Base-by-base conservation (phyloP, 2,113 vertebrate genomes). In the Pluvialis apricaria region DNA sequence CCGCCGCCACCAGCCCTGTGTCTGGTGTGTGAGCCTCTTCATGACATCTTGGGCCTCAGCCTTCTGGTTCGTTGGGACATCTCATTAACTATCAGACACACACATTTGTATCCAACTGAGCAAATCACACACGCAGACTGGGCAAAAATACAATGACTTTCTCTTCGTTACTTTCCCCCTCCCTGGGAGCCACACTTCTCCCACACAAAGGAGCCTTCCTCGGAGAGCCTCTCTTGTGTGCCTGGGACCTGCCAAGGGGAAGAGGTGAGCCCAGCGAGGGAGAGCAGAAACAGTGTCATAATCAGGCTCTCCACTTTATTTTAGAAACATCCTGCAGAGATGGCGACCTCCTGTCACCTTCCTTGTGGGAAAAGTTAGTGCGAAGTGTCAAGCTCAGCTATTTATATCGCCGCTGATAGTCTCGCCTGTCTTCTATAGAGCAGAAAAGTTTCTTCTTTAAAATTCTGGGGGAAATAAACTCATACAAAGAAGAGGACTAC, bases 391-490 rank as follows among this genome's bases (percentile, higher is more conserved):
- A 92, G 90, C 84, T 91, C 90, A 90, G 90, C 92, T 97, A 97
- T 97, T 97, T 97, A 97, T 97, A 96, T 91, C 75, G 0, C 88
- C 64, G 69, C 89, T 94, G 94, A 94, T 95, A 96, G 92, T 58
- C 93, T 85, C 0, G 85, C 80, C 86, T 87, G 88, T 66, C 87
- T 90, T 85, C 62, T 71, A 26, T 80, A 90, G 76, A 62, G 82
- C 51, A 32, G 21, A 15, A 68, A 93, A 80, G 10, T 62, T 90
- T 83, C 80, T 91, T 80, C 65, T 75, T 84, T 21, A 51, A 3
- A 31, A 71, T 12, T 61, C 64, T n/a, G 11, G 34, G 69, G 88
- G 90, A 95, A 85, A 93, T 62, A 92, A 87, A 61, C 18, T 86
- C 57, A 24, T 22, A 69, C 22, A 22, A 78, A 89, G 65, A 79